Percentiles rank a stretch among this genome's conserved stretches.
Conservation (phyloP, 2,113 vertebrate species). For the Megaceryle torquata region DNA sequence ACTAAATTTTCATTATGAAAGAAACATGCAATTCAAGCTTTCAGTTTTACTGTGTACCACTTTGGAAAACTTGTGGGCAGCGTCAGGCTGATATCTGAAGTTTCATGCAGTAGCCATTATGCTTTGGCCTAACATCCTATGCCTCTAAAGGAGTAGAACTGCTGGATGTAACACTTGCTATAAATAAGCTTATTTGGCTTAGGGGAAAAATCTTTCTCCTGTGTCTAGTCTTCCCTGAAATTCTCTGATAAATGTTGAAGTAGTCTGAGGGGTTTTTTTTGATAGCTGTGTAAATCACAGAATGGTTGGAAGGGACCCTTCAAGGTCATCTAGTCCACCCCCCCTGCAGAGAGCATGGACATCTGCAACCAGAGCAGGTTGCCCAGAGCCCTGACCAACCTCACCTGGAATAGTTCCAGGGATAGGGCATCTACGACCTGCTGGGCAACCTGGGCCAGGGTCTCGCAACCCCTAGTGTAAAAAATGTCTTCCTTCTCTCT, state of each 20-base stretch:
- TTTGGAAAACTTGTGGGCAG: not conserved
- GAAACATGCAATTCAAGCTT: not conserved
- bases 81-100: not conserved
- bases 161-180: not conserved
- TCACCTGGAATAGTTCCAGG: no score
- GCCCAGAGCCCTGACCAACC: no score
- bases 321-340: no score
- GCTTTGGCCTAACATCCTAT: not conserved
- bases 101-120: not conserved
- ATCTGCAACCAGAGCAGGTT: no score
- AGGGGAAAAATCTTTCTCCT: not conserved
- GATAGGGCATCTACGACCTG: no score
- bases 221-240: not conserved
- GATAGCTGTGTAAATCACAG: not conserved
- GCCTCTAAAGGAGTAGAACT: not conserved
- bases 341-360: no score
- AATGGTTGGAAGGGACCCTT: no score
- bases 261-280: not conserved
- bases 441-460: no score
- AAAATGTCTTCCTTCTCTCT: no score
- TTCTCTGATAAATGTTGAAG: not conserved
- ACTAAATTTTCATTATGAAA: not conserved
- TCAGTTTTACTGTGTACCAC: not conserved
- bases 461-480: no score
- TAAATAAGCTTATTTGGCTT: not conserved